Evolutionary conservation across 1,140 invertebrate species (phyloP).

Genomic region (Temnothorax curvispinosus): DNA sequence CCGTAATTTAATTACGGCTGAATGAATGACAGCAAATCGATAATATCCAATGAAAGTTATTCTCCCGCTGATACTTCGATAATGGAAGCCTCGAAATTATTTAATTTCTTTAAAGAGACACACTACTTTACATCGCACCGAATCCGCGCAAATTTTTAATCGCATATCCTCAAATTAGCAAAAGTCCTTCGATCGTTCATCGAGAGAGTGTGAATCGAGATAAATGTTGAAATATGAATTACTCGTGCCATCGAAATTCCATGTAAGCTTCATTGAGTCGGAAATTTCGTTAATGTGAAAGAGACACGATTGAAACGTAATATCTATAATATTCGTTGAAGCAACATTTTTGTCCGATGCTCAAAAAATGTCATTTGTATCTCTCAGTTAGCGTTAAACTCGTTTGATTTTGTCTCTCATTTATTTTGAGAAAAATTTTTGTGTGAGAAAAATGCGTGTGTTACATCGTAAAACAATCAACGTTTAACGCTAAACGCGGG

Average conservation of each 20-base stretch:
- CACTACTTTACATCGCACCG: neutral
- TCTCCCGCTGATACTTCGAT: conserved; percentile 15
- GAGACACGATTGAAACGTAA: neutral
- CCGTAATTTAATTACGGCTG: conserved; percentile 28
- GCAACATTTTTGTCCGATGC: neutral
- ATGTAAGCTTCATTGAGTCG: neutral
- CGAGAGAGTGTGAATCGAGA: neutral
- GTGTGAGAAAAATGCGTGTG: neutral
- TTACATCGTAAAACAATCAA: neutral
- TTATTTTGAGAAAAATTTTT: neutral
- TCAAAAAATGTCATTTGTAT: conserved; percentile 15
- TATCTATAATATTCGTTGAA: neutral
- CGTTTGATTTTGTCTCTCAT: neutral
- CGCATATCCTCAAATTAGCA: conserved; percentile 2
- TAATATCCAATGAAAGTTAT: conserved; percentile 31
- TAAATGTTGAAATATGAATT: neutral
- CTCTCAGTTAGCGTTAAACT: conserved; percentile 5
- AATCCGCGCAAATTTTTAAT: conserved; percentile 21
- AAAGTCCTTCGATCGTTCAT: neutral
- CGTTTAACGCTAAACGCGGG: neutral
- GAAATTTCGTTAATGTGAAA: neutral
- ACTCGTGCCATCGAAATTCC: neutral
- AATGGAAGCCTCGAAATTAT: conserved; percentile 28
- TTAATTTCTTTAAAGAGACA: neutral
- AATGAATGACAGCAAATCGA: conserved; percentile 45